Evolutionary conservation across 2,888 invertebrate species (phyloP), one percentile per base, ranked within the genome.

Genomic region (Gnatocerus cornutus): DNA sequence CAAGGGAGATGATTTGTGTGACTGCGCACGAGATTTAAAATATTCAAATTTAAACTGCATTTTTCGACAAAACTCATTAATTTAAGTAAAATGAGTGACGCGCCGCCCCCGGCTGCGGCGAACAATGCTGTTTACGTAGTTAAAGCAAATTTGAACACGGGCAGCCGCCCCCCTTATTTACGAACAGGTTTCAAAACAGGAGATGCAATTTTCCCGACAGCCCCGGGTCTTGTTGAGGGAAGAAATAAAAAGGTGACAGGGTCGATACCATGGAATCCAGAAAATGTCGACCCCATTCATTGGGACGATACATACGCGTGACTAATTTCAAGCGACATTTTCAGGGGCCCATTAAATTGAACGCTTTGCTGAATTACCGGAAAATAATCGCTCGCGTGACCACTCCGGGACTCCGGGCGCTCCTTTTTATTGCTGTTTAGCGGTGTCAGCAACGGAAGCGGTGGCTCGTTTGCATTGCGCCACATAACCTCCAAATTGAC

Each of bases 131-230:
- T 21, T 21, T 21, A 71, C 71, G 66, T 58, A 62, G 68, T 71
- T 64, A 69, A 56, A 71, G 65, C 59, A 71, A 71, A 71, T 71
- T 71, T 71, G 66, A 69, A 55, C 46, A 66, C 21, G 21, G 21
- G 21, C 21, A 21, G 21, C 21, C 62, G 65, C 59, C 69, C 67
- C 56, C 30, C 53, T 56, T 43, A 56, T 56, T 56, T 56, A 56
- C 56, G 56, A 43, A 56, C 56, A 56, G 56, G 56, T 56, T 56
- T 56, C 56, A 21, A 43, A 45, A 59, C 50, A 64, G 58, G 59
- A 55, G 62, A 62, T 69, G 69, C 63, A 64, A 66, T 59, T 59
- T 41, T 14, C 21, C 12, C 27, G 33, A 16, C 50, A 7, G 21
- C 30, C 30, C 27, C 29, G n/a, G 58, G n/a, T 7, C 9, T 21